A percentile compares a stretch with the other conserved stretches of the same genome.
Evolutionary conservation across 1,140 invertebrate species (phyloP).

Genomic region (Ylistrum balloti): DNA sequence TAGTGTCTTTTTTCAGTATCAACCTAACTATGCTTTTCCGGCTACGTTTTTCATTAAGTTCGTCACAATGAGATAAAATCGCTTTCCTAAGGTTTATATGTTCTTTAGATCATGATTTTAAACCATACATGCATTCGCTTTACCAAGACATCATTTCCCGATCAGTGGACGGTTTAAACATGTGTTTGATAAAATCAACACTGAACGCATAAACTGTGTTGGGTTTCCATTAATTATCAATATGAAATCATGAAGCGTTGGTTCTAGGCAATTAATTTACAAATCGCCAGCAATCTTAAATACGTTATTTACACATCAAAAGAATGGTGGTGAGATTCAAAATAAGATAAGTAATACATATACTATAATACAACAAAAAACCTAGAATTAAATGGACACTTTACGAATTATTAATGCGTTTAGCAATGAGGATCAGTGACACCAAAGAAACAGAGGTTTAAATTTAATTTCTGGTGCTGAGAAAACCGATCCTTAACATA

Average conservation of each 20-base stretch:
- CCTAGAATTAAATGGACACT: no score
- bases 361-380: not conserved
- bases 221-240: not conserved
- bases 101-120: not conserved
- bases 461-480: no score
- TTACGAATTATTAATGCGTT: no score
- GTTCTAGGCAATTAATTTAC: not conserved
- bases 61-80: not conserved
- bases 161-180: not conserved
- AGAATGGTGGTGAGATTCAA: not conserved
- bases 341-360: not conserved
- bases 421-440: no score
- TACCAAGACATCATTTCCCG: not conserved
- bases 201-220: not conserved
- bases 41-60: no score
- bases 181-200: not conserved
- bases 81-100: not conserved
- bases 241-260: not conserved
- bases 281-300: not conserved
- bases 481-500: no score
- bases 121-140: not conserved
- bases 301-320: not conserved
- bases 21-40: no score
- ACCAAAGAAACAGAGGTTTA: no score
- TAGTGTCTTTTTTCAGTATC: no score